Conservation (phyloP, 2,113 vertebrate species). For the Podocnemis expansa region DNA sequence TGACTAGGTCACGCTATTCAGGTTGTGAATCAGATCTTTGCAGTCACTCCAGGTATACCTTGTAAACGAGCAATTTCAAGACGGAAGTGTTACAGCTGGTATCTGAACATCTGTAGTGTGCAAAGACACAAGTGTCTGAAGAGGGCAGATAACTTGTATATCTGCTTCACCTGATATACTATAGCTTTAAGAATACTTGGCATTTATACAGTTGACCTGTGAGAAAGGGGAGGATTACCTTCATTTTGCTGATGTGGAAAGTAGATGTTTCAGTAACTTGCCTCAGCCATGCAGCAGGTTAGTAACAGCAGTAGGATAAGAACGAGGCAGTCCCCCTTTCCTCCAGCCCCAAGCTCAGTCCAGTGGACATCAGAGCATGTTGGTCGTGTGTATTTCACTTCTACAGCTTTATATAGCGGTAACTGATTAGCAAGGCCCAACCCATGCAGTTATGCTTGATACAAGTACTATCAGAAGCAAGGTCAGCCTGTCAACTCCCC, state of each 20-base stretch:
- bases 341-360: not conserved
- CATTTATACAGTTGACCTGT: not conserved
- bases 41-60: constrained; percentile 46
- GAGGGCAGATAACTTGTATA: constrained; percentile 33
- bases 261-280: not conserved
- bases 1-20: constrained; percentile 48
- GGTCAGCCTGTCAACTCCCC: not conserved
- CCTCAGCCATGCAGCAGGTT: constrained; percentile 25
- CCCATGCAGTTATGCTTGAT: not conserved
- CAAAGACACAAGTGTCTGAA: not conserved
- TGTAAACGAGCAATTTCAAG: constrained; percentile 46
- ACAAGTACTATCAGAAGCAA: not conserved
- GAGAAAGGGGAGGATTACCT: not conserved
- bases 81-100: constrained; percentile 30
- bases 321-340: not conserved
- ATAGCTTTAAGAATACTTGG: not conserved
- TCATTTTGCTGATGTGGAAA: not conserved
- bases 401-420: constrained; percentile 10
- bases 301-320: not conserved
- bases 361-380: not conserved
- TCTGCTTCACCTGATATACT: constrained; percentile 39
- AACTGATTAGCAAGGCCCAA: not conserved
- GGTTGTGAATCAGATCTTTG: constrained; percentile 52
- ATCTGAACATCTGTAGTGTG: not conserved
- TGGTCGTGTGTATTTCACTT: not conserved